phyloP scores from a whole-genome alignment of 2,888 invertebrate species.

The Holacanthella duospinosa region DNA sequence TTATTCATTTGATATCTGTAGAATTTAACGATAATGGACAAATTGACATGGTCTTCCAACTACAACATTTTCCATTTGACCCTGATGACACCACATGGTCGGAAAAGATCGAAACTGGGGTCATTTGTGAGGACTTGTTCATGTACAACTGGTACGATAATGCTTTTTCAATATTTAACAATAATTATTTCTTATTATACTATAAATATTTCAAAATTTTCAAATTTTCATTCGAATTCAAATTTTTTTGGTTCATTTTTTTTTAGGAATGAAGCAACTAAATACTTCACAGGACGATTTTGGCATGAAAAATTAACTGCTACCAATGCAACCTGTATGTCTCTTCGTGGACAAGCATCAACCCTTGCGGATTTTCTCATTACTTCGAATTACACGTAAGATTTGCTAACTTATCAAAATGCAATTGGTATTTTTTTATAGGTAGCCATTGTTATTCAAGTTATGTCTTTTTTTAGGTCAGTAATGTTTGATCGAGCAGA shows the following conservation, averaged over 20 bases:
- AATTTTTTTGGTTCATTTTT: background rate
- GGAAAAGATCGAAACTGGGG: slow-evolving; percentile 62
- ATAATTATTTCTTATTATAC: no score
- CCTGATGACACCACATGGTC: slow-evolving; percentile 69
- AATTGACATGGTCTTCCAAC: slow-evolving; percentile 65
- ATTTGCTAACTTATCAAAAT: background rate
- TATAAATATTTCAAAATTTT: background rate
- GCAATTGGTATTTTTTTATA: background rate
- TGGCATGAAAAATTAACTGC: slow-evolving; percentile 61
- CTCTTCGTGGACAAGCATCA: slow-evolving; percentile 67
- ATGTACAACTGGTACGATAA: slow-evolving; percentile 20
- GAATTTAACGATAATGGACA: slow-evolving; percentile 45
- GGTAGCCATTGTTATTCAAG: no score
- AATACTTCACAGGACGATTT: slow-evolving; percentile 48
- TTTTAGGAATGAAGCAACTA: slow-evolving; percentile 38
- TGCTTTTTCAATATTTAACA: background rate
- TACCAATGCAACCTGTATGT: slow-evolving; percentile 59
- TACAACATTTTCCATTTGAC: slow-evolving; percentile 76
- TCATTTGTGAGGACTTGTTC: slow-evolving; percentile 14
- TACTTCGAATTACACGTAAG: slow-evolving; percentile 45
- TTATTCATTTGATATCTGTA: slow-evolving; percentile 38
- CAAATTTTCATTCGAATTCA: slow-evolving; percentile 3
- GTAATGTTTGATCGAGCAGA: slow-evolving; percentile 71
- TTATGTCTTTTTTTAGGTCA: slow-evolving; percentile 42
- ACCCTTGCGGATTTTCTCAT: slow-evolving; percentile 53